Evolutionary conservation across 2,113 vertebrate genomes (phyloP).

Genomic region (Crotalus viridis): DNA sequence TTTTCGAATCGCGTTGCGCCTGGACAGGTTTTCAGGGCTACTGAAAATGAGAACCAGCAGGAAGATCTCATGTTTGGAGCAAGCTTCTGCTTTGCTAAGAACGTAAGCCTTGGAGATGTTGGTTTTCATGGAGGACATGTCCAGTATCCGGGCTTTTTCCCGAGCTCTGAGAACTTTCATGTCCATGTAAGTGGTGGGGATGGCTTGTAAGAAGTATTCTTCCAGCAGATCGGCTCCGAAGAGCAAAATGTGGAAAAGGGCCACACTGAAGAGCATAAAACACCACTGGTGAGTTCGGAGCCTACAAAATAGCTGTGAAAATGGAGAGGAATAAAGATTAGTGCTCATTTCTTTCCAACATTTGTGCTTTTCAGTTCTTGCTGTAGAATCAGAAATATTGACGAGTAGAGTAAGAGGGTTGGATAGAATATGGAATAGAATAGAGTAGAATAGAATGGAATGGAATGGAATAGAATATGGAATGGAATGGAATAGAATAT

Average conservation of each 20-base stretch:
- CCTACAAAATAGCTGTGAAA: slow-evolving; percentile 78
- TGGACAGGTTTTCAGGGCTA: slow-evolving; percentile 71
- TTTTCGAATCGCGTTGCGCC: slow-evolving; percentile 75
- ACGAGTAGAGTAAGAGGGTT: not conserved
- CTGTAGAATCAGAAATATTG: not conserved
- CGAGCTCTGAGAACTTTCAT: slow-evolving; percentile 74
- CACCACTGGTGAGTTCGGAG: slow-evolving; percentile 90
- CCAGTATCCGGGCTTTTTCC: slow-evolving; percentile 81
- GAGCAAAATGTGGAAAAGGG: slow-evolving; percentile 86
- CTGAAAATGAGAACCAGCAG: slow-evolving; percentile 82
- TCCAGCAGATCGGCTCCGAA: slow-evolving; percentile 91
- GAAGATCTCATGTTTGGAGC: slow-evolving; percentile 75
- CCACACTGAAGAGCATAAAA: slow-evolving; percentile 85
- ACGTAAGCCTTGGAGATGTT: slow-evolving; percentile 75
- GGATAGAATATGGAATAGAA: too few species aligned
- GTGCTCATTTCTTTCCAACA: not conserved
- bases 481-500: not conserved
- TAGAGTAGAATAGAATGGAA: not conserved
- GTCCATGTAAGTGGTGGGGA: slow-evolving; percentile 77
- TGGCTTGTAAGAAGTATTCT: slow-evolving; percentile 82
- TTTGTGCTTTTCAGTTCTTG: not conserved
- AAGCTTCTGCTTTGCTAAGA: slow-evolving; percentile 64
- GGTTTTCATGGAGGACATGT: slow-evolving; percentile 64
- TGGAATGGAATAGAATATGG: not conserved
- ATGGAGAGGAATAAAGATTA: not conserved